These are phyloP conservation scores for Gobiocypris rarus DNA, from an alignment of 2,113 vertebrate genomes.

Conservation along the genomic window DNA sequence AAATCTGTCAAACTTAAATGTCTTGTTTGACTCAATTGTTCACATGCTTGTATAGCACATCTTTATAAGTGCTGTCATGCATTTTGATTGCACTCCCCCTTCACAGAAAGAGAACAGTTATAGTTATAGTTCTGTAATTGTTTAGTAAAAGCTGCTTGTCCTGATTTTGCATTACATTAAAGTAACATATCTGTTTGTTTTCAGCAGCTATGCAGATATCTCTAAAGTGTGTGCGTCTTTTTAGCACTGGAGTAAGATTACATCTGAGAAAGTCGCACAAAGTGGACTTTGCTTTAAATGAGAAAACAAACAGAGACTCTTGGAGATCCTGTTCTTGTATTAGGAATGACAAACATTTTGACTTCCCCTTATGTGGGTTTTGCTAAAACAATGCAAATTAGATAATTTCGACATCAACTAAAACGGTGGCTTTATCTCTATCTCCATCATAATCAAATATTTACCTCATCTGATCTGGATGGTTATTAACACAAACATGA, in stretches of 20 bases:
- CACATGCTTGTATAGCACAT: neutral
- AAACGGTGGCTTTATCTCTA: neutral
- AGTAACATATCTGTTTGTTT: neutral
- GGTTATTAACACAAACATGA: slow-evolving; percentile 38
- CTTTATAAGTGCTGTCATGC: neutral
- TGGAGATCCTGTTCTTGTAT: neutral
- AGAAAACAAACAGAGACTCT: slow-evolving; percentile 8
- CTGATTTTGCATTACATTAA: neutral
- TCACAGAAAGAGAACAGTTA: neutral
- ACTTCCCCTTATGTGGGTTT: neutral
- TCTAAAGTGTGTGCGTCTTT: neutral
- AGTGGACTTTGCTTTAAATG: neutral
- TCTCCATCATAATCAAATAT: neutral
- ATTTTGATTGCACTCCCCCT: neutral
- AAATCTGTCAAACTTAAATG: neutral
- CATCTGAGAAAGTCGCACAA: neutral
- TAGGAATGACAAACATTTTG: slow-evolving; percentile 6
- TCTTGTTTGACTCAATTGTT: slow-evolving; percentile 12
- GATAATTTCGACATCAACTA: neutral
- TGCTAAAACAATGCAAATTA: neutral
- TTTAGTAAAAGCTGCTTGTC: slow-evolving; percentile 7
- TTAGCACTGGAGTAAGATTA: slow-evolving; percentile 9
- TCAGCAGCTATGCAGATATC: slow-evolving; percentile 18
- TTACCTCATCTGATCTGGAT: slow-evolving; percentile 27
- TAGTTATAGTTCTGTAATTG: neutral